These are phyloP conservation scores for Myotis planiceps DNA, from an alignment of 2,797 vertebrate genomes.

Conservation along the genomic window DNA sequence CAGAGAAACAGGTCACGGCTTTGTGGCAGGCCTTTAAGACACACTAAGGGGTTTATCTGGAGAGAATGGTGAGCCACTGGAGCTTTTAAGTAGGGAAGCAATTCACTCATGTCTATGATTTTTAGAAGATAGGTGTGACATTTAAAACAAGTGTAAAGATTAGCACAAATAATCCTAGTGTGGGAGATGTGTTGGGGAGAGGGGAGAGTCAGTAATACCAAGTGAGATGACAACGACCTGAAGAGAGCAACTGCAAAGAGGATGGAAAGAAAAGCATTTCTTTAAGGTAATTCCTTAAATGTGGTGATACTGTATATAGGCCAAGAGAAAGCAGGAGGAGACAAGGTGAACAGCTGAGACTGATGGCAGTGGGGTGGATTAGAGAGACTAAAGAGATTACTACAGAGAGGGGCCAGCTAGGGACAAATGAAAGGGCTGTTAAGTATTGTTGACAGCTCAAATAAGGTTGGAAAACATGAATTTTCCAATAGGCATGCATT, in stretches of 20 bases:
- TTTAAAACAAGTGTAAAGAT: neutral
- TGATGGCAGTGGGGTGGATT: neutral
- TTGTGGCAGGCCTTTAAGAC: neutral
- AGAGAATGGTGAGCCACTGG: neutral
- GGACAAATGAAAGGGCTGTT: neutral
- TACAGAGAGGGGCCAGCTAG: neutral
- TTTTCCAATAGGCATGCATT: neutral
- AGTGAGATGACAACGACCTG: neutral
- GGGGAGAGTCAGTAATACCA: neutral
- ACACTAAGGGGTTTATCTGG: neutral
- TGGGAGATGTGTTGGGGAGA: neutral
- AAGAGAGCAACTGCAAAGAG: neutral
- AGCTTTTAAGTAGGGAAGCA: neutral
- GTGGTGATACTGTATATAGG: neutral
- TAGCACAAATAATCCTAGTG: neutral
- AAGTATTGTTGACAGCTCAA: neutral
- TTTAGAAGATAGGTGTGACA: neutral
- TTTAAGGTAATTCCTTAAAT: conserved; percentile 13
- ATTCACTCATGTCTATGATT: neutral
- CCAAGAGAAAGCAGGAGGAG: conserved; percentile 10
- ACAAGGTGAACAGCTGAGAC: conserved; percentile 52
- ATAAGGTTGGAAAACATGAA: neutral
- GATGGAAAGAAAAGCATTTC: neutral
- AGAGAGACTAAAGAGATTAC: conserved; percentile 29
- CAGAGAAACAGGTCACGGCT: neutral